These are phyloP conservation scores for Aspidapion aeneum DNA, from an alignment of 2,888 invertebrate genomes.

Conservation along the genomic window DNA sequence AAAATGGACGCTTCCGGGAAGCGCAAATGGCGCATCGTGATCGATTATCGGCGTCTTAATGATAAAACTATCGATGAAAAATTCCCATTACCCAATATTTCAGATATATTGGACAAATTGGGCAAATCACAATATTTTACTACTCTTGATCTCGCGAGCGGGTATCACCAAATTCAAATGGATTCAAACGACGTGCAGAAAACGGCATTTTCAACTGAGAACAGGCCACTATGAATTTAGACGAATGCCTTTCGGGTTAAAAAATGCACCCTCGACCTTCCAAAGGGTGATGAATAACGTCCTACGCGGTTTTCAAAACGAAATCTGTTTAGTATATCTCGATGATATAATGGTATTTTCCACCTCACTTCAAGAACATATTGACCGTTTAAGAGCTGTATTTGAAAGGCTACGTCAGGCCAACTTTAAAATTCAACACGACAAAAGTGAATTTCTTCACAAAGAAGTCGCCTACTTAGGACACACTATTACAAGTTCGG, in stretches of 20 bases:
- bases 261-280: not conserved
- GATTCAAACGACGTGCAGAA: not conserved
- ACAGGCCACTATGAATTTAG: not conserved
- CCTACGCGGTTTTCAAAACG: not conserved
- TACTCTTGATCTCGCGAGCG: not conserved
- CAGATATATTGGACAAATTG: not conserved
- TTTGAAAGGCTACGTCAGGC: not conserved
- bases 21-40: conserved; percentile 2
- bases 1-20: conserved; percentile 3
- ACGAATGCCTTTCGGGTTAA: not conserved
- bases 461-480: conserved; percentile 18
- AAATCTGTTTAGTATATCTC: conserved; percentile 13
- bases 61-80: not conserved
- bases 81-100: conserved; percentile 7
- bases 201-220: conserved; percentile 3
- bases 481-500: conserved; percentile 19
- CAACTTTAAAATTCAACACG: not conserved
- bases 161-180: not conserved
- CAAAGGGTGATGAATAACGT: conserved; percentile 5
- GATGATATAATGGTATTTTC: not conserved
- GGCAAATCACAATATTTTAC: not conserved
- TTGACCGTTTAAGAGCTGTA: not conserved
- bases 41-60: conserved; percentile 3
- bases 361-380: not conserved
- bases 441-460: not conserved